Conservation (phyloP, 2,797 vertebrate genomes). For the Hirundo rustica region DNA sequence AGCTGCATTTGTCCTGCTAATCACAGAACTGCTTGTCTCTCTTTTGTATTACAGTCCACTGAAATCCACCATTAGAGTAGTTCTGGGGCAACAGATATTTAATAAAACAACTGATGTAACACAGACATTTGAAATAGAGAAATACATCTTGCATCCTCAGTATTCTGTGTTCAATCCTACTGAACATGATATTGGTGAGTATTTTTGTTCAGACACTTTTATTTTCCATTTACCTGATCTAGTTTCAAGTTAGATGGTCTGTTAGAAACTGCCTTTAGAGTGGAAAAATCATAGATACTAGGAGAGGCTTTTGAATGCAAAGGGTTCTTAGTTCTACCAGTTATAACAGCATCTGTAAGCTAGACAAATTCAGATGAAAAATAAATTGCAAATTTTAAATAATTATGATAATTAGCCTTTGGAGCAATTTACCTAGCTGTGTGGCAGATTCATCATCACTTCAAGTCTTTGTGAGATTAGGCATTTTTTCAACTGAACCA, state of each 20-base stretch:
- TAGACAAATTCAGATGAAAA: conserved; percentile 53
- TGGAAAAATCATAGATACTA: neutral
- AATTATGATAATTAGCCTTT: conserved; percentile 51
- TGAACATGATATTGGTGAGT: conserved; percentile 92
- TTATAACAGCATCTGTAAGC: conserved; percentile 17
- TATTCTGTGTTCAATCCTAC: conserved; percentile 87
- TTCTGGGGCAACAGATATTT: conserved; percentile 90
- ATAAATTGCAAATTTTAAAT: conserved; percentile 57
- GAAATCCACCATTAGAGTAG: conserved; percentile 81
- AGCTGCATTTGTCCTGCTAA: neutral
- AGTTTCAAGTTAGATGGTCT: neutral
- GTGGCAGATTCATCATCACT: conserved; percentile 50
- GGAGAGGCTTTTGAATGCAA: neutral
- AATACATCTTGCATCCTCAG: conserved; percentile 82
- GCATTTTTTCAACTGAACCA: conserved; percentile 46
- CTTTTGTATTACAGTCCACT: conserved; percentile 76
- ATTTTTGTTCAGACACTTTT: neutral
- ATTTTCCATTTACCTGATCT: neutral
- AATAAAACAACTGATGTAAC: conserved; percentile 84
- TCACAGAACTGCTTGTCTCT: neutral
- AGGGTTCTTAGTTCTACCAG: neutral
- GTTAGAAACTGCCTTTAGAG: neutral
- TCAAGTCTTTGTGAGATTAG: conserved; percentile 36
- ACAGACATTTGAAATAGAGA: conserved; percentile 84
- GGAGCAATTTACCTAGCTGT: conserved; percentile 27